These are phyloP conservation scores for Melanotaenia trifasciata DNA, from an alignment of 2,797 vertebrate species.

Conservation along the genomic window DNA sequence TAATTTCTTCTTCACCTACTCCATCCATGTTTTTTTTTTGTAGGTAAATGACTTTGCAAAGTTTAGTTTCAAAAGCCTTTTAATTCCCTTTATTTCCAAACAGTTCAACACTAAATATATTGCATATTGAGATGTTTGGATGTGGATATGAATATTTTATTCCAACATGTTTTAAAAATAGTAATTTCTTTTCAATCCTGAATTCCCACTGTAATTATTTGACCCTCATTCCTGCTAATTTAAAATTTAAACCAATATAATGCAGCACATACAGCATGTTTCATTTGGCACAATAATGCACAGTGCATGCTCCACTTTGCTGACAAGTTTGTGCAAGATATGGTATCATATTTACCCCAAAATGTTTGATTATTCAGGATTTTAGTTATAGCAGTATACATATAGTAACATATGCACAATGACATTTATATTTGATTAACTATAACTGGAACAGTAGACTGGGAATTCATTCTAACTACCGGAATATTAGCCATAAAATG, in stretches of 20 bases:
- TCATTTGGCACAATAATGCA: neutral
- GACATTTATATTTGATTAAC: neutral
- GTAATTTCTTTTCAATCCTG: neutral
- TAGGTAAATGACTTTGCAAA: neutral
- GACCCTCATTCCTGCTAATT: neutral
- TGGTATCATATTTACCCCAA: neutral
- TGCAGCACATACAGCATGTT: neutral
- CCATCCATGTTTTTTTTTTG: neutral
- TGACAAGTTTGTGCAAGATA: neutral
- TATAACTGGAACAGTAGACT: neutral
- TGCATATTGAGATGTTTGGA: neutral
- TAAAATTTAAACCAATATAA: neutral
- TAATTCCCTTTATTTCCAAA: neutral
- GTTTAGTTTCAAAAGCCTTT: neutral
- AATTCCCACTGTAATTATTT: neutral
- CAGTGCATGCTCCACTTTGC: neutral
- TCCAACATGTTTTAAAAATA: neutral
- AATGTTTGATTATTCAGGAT: neutral
- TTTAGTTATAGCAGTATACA: neutral
- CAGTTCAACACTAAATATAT: neutral
- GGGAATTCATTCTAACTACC: neutral
- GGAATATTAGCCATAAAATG: neutral
- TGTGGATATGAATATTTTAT: neutral
- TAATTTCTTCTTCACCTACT: too few relatives aligned
- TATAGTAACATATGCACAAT: slow-evolving; percentile 1